A percentile compares a stretch with the other conserved stretches of the same genome.
These are phyloP conservation scores for Clarias pachynema DNA, from an alignment of 2,797 vertebrate genomes.

Conservation along the genomic window DNA sequence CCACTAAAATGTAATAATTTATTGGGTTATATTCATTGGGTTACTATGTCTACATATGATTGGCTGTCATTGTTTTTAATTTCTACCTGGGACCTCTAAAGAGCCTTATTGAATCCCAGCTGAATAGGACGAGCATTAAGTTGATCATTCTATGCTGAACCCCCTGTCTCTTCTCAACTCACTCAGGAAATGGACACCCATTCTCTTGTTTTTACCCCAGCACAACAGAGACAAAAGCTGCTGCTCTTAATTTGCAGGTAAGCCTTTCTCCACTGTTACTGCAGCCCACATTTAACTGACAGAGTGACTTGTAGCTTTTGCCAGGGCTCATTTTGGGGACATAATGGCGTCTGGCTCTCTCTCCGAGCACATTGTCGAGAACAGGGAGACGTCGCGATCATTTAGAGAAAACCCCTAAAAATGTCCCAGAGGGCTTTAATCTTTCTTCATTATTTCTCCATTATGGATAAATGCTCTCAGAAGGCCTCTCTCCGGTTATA, in stretches of 20 bases:
- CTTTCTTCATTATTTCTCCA: conserved; percentile 87
- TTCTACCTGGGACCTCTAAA: conserved; percentile 16
- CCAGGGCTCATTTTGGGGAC: conserved; percentile 71
- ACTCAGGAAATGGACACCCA: conserved; percentile 67
- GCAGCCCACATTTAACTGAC: conserved; percentile 66
- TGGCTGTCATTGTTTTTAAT: conserved; percentile 14
- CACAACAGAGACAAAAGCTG: conserved; percentile 67
- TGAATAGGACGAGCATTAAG: conserved; percentile 45
- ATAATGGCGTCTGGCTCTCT: conserved; percentile 79
- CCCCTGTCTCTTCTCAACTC: conserved; percentile 51
- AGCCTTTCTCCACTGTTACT: conserved; percentile 66
- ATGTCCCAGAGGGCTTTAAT: conserved; percentile 83
- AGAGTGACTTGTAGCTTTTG: conserved; percentile 74
- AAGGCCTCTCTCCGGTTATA: conserved; percentile 71
- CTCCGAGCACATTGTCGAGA: conserved; percentile 73
- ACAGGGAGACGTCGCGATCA: conserved; percentile 74
- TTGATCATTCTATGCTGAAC: conserved; percentile 42
- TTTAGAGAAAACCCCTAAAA: conserved; percentile 76
- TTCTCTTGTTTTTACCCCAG: conserved; percentile 69
- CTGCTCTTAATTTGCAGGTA: conserved; percentile 67
- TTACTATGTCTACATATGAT: background rate
- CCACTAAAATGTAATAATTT: background rate
- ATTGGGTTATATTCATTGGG: background rate
- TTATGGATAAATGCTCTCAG: conserved; percentile 83
- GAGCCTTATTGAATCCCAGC: conserved; percentile 19